A percentile compares a stretch with the other conserved stretches of the same genome.
These are phyloP conservation scores for Patiria miniata DNA, from an alignment of 35 echinoderm and acorn worm species.

Conservation along the genomic window DNA sequence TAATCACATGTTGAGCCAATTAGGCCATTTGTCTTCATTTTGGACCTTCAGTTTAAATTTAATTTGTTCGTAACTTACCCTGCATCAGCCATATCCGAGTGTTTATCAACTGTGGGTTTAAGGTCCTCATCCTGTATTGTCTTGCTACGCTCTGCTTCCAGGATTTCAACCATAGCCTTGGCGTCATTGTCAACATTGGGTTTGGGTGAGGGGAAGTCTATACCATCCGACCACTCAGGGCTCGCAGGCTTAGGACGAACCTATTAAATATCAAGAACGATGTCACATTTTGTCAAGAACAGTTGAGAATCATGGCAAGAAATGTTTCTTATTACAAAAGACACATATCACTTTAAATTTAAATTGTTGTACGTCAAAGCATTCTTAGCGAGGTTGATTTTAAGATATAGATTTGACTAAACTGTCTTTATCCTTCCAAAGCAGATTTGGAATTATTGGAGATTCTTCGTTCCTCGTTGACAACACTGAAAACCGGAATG, in stretches of 20 bases:
- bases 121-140: constrained; percentile 23
- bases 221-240: constrained; percentile 60
- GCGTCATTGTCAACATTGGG: constrained; percentile 68
- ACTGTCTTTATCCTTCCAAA: no score
- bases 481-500: no score
- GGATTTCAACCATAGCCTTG: constrained; percentile 60
- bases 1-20: not conserved
- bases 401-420: no score
- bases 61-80: not conserved
- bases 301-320: no score
- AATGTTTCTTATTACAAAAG: constrained; percentile 13
- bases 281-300: no score
- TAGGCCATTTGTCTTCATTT: not conserved
- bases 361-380: no score
- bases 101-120: not conserved
- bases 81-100: not conserved
- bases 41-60: not conserved
- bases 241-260: constrained; percentile 25
- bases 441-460: no score
- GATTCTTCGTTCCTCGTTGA: no score
- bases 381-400: no score
- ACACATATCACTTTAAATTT: not conserved
- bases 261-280: no score
- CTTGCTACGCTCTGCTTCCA: constrained; percentile 27
- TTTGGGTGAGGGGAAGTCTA: constrained; percentile 18